Conservation (phyloP, 1,140 invertebrate genomes). For the Notospermus geniculatus region DNA sequence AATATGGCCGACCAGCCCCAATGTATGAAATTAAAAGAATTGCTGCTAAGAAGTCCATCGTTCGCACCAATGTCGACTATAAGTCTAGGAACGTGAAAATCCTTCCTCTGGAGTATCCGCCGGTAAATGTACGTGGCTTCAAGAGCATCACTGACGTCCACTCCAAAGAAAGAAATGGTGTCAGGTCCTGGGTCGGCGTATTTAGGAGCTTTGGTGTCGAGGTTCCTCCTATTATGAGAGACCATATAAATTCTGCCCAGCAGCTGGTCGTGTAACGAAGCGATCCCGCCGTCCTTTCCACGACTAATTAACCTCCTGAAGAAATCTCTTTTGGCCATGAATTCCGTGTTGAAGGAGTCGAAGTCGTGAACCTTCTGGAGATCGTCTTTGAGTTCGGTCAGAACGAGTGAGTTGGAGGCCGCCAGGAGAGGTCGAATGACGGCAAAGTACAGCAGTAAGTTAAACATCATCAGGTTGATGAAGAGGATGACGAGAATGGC, state of each 20-base stretch:
- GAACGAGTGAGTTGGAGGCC: no score
- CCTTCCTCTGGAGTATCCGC: conserved; percentile 23
- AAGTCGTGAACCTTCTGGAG: no score
- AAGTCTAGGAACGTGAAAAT: conserved; percentile 23
- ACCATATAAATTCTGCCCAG: conserved; percentile 30
- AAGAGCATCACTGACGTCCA: conserved; percentile 38
- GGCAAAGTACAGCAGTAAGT: no score
- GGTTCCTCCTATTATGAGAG: neutral
- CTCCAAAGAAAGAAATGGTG: conserved; percentile 27
- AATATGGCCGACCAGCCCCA: conserved; percentile 43
- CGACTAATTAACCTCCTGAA: conserved; percentile 9
- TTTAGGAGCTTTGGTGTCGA: conserved; percentile 1
- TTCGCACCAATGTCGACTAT: conserved; percentile 48
- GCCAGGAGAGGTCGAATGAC: no score
- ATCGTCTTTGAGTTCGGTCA: no score
- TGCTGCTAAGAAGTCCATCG: conserved; percentile 45
- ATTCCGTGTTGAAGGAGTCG: conserved; percentile 16
- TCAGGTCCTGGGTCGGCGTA: neutral
- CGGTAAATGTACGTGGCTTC: conserved; percentile 34
- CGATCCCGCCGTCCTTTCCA: conserved; percentile 34
- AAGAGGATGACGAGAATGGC: no score
- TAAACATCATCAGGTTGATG: no score
- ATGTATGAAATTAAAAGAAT: conserved; percentile 49
- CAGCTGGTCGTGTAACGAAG: conserved; percentile 25
- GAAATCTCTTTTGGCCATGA: conserved; percentile 3